A percentile compares a stretch with the other conserved stretches of the same genome.
These are phyloP conservation scores for Saccopteryx leptura DNA, from an alignment of 2,113 vertebrate species.

Conservation along the genomic window DNA sequence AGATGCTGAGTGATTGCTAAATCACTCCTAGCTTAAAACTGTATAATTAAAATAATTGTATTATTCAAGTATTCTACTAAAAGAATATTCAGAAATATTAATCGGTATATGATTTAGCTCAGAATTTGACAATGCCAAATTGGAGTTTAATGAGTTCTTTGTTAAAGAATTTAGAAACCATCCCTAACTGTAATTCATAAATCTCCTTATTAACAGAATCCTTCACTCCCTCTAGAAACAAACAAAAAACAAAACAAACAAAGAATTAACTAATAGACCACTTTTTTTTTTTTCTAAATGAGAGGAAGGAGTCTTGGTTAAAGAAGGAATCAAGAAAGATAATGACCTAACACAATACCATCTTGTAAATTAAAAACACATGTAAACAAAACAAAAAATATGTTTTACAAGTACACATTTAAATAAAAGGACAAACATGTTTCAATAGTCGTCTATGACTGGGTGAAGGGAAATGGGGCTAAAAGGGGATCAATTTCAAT, in stretches of 20 bases:
- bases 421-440: constrained; percentile 50
- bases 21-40: not conserved
- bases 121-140: constrained; percentile 45
- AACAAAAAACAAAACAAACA: constrained; percentile 58
- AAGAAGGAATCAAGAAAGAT: constrained; percentile 46
- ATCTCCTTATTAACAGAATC: constrained; percentile 1
- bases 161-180: constrained; percentile 38
- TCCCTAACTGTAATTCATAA: constrained; percentile 35
- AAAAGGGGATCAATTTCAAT: constrained; percentile 31
- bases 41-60: not conserved
- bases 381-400: not conserved
- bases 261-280: not conserved
- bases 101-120: not conserved
- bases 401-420: constrained; percentile 42
- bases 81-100: constrained; percentile 53
- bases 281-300: not conserved
- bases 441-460: constrained; percentile 6
- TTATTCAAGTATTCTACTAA: constrained; percentile 25
- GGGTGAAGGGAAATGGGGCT: not conserved
- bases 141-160: constrained; percentile 38
- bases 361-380: constrained; percentile 51
- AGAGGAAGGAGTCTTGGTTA: constrained; percentile 44
- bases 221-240: constrained; percentile 22
- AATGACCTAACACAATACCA: not conserved
- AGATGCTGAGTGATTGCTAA: not conserved